These are phyloP conservation scores for Garrulus glandarius DNA, from an alignment of 2,797 vertebrate genomes.

Conservation along the genomic window DNA sequence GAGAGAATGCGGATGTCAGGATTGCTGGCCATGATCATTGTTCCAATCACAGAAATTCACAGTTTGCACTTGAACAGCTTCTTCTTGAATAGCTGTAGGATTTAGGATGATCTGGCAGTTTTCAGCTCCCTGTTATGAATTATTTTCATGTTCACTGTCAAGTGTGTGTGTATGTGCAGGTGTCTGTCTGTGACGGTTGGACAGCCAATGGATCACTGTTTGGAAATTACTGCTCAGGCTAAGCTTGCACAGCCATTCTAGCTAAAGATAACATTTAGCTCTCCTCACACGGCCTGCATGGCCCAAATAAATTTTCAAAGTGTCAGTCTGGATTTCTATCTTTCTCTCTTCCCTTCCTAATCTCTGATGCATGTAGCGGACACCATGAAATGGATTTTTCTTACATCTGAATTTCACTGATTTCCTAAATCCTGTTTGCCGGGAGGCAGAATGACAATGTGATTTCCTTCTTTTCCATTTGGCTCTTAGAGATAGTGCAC, in stretches of 20 bases:
- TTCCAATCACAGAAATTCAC: background rate
- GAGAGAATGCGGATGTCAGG: background rate
- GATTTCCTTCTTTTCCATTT: background rate
- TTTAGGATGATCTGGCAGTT: background rate
- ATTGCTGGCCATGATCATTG: background rate
- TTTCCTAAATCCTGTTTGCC: constrained; percentile 19
- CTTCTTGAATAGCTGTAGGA: background rate
- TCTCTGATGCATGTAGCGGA: background rate
- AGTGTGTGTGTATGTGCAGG: background rate
- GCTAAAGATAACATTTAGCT: background rate
- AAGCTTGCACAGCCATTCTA: background rate
- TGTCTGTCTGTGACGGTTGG: background rate
- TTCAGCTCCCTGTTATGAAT: background rate
- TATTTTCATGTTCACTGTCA: background rate
- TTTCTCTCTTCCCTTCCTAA: background rate
- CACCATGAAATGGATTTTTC: constrained; percentile 19
- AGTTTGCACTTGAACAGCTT: background rate
- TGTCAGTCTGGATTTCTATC: background rate
- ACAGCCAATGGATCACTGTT: background rate
- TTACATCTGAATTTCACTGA: constrained; percentile 1
- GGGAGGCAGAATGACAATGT: background rate
- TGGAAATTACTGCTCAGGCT: background rate
- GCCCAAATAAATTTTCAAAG: background rate
- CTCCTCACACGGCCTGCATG: background rate
- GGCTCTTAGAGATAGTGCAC: background rate